Base-by-base conservation (phyloP, 1,140 invertebrate species). In the Anoplophora glabripennis region DNA sequence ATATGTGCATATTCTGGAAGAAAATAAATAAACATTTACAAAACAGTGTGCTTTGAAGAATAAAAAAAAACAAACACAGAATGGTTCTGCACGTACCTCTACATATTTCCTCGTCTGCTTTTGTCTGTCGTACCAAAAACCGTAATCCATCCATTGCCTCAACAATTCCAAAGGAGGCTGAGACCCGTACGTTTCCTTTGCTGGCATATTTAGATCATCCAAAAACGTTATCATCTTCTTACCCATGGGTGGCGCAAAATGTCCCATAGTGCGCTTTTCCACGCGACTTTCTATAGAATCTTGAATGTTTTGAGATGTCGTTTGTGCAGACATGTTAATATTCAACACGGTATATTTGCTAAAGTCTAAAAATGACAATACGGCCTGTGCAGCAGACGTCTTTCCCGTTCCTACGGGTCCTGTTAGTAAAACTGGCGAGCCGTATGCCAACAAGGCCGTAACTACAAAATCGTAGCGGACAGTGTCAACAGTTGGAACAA, bases 191-290 rank as follows among this genome's bases (percentile, higher is more conserved):
- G 80, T 83, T 64, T 94, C 92, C 64, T 90, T 90, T n/a, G 85
- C 86, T 0, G 91, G 91, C 89, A 93, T 93, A 74, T 94, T 94
- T 64, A 94, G 86, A 72, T 94, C 90, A 74, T 95, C 92, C 82
- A 94, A 85, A 72, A 92, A 93, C 1, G 85, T 84, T 44, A 94
- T 82, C 79, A 94, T 83, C 63, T 78, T 88, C 78, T 92, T 93
- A 34, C 81, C 86, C 63, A 84, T 87, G 15, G 83, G 74, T 0
- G 91, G 91, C 0, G 89, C 83, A 74, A 86, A 92, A 47, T 89
- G 82, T 3, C 86, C 42, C 21, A 45, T 94, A 0, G 88, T 92
- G 41, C 89, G 79, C 77, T 93, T 93, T 74, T 94, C 89, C 0
- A 92, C 76, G 49, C 85, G 78, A 57, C 85, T 86, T 74, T 48